Percentiles rank a stretch among this genome's conserved stretches.
Evolutionary conservation across 35 echinoderm and acorn worm species (phyloP).

Genomic region (Nesometra sesokonis): DNA sequence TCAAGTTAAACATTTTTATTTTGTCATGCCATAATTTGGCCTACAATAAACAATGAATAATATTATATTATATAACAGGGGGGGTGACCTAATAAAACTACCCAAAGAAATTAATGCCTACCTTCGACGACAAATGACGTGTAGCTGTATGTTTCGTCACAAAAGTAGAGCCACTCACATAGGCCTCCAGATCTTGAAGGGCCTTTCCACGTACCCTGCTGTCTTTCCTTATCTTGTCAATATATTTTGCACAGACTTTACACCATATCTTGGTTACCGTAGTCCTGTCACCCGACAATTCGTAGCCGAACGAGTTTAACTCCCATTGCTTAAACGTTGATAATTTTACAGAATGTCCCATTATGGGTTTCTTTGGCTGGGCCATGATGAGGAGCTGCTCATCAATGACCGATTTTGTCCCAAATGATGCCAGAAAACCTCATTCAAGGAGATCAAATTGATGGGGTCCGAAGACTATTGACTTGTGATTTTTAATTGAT

Average conservation of each 20-base stretch:
- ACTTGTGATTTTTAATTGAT: too few species aligned
- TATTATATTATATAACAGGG: neutral
- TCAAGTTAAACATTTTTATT: too few species aligned
- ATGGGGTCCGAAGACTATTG: too few species aligned
- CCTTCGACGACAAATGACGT: constrained; percentile 8
- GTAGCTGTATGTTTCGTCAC: constrained; percentile 5
- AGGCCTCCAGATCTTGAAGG: neutral
- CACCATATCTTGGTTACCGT: constrained; percentile 21
- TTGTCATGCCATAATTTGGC: too few species aligned
- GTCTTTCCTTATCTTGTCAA: neutral
- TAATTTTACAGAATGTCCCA: neutral
- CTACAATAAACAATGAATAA: too few species aligned
- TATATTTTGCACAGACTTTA: neutral
- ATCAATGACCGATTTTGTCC: too few species aligned
- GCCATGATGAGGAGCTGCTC: too few species aligned
- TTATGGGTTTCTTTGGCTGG: too few species aligned
- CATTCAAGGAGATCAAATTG: too few species aligned
- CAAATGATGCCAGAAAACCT: too few species aligned
- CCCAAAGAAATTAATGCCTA: neutral
- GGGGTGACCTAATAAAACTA: too few species aligned
- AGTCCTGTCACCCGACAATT: neutral
- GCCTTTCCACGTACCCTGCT: neutral
- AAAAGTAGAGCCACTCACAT: neutral
- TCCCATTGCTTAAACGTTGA: neutral
- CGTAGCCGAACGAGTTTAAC: neutral